A percentile compares a stretch with the other conserved stretches of the same genome.
phyloP scores from a whole-genome alignment of 1,140 invertebrate genomes.

The Zophobas atratus region DNA sequence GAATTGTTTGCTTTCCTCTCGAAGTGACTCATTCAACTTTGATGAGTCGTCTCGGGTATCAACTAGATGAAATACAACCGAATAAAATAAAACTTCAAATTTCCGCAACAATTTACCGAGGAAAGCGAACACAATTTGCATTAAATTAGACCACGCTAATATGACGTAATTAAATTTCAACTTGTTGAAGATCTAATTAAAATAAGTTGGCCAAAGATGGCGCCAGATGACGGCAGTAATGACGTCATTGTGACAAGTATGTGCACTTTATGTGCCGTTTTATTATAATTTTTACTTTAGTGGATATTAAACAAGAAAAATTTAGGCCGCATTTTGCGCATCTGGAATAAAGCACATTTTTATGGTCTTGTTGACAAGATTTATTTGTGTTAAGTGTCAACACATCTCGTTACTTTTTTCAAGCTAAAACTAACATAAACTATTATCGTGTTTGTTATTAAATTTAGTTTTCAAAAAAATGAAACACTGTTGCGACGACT shows the following conservation, averaged over 20 bases:
- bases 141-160: neutral
- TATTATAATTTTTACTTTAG: no score
- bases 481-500: no score
- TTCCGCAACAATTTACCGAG: neutral
- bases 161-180: slow-evolving; percentile 32
- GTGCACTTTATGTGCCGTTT: no score
- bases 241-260: neutral
- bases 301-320: neutral
- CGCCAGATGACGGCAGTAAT: slow-evolving; percentile 14
- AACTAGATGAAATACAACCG: no score
- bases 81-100: neutral
- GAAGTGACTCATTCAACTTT: slow-evolving; percentile 23
- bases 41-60: slow-evolving; percentile 1
- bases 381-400: no score
- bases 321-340: neutral
- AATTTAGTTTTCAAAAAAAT: no score
- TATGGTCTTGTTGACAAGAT: no score
- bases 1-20: slow-evolving; percentile 27
- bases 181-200: slow-evolving; percentile 16
- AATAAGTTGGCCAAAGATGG: slow-evolving; percentile 10
- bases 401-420: no score
- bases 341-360: neutral
- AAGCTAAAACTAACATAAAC: no score
- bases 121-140: neutral
- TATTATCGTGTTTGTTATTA: no score